Evolutionary conservation across 2,888 invertebrate species (phyloP).

Genomic region (Torymus texanus): DNA sequence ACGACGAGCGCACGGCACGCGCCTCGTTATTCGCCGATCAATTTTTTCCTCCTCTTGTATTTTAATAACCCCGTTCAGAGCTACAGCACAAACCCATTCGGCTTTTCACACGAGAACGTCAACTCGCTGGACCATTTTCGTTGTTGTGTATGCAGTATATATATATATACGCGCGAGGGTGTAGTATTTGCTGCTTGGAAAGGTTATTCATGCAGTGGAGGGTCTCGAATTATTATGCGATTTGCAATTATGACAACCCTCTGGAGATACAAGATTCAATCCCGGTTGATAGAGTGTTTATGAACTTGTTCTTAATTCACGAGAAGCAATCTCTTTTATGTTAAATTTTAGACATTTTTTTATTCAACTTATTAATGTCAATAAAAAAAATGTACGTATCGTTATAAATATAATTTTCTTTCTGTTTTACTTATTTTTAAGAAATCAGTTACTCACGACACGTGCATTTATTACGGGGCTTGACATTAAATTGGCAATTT

Average conservation of each 20-base stretch:
- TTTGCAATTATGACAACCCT: slow-evolving; percentile 18
- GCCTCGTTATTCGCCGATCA: slow-evolving; percentile 71
- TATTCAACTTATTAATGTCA: no score
- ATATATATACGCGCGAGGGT: not conserved
- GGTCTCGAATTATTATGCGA: slow-evolving; percentile 27
- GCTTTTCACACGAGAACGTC: slow-evolving; percentile 40
- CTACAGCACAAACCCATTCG: slow-evolving; percentile 53
- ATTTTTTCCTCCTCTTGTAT: slow-evolving; percentile 66
- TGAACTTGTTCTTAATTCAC: no score
- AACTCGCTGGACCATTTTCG: slow-evolving; percentile 11
- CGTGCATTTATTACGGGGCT: not conserved
- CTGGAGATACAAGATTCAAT: not conserved
- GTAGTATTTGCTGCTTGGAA: not conserved
- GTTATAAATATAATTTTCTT: no score
- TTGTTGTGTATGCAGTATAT: not conserved
- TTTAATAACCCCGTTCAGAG: slow-evolving; percentile 65
- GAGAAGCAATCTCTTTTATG: no score
- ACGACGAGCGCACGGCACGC: slow-evolving; percentile 66
- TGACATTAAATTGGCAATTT: slow-evolving; percentile 21
- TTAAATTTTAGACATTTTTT: no score
- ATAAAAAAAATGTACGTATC: no score
- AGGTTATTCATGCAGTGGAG: not conserved
- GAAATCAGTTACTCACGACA: not conserved
- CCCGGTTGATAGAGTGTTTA: not conserved
- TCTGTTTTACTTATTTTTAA: no score